phyloP scores from a whole-genome alignment of 2,888 invertebrate species.

The Rosalia funebris region DNA sequence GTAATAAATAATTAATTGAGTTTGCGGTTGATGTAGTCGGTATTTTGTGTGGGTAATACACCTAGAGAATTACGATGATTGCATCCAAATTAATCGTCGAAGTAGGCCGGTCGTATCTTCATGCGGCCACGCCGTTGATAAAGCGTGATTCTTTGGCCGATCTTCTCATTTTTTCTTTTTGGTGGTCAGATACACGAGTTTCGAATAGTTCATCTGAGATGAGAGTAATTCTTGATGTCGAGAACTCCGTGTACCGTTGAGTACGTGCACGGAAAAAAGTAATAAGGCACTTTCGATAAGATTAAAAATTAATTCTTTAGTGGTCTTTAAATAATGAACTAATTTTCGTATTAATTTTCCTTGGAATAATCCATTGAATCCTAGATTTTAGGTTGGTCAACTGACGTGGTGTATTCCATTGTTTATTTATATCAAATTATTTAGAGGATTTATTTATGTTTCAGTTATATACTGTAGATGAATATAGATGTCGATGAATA shows the following conservation, averaged over 20 bases:
- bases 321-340: too few relatives aligned
- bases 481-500: too few relatives aligned
- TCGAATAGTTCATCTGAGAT: background rate
- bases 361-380: too few relatives aligned
- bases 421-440: too few relatives aligned
- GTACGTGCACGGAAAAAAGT: too few relatives aligned
- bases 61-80: constrained; percentile 28
- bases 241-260: background rate
- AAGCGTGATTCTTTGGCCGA: constrained; percentile 10
- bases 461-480: too few relatives aligned
- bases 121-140: constrained; percentile 1
- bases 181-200: background rate
- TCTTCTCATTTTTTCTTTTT: constrained; percentile 5
- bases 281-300: too few relatives aligned
- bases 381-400: too few relatives aligned
- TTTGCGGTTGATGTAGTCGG: constrained; percentile 8
- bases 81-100: constrained; percentile 24
- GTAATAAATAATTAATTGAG: constrained; percentile 28
- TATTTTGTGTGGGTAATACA: constrained; percentile 11
- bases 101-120: constrained; percentile 5
- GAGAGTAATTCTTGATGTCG: background rate
- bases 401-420: too few relatives aligned
- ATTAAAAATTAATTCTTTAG: too few relatives aligned
- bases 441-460: too few relatives aligned
- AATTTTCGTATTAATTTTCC: too few relatives aligned